Base-by-base conservation (phyloP, 2,888 invertebrate genomes). In the Phortica okadai region DNA sequence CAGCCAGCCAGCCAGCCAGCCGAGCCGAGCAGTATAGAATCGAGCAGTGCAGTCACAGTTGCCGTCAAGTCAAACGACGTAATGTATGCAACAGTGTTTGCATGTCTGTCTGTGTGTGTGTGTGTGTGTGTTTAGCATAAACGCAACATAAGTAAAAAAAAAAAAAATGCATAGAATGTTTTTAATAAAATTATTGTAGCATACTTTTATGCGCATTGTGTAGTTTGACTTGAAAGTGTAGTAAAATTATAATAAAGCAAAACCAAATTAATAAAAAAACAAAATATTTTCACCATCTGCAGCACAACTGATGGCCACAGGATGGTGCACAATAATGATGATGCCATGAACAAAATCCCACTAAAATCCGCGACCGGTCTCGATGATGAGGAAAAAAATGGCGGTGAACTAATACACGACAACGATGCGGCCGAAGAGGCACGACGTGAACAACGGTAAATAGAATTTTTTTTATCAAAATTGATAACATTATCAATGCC, bases 311-410 rank as follows among this genome's bases (percentile, higher is more conserved):
- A 90, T 89, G 90, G 88, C 79, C 84, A 81, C 81, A 90, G 90
- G 82, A 90, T 90, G 90, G 88, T 90, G 81, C 87, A 89, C 82
- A 89, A 80, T 82, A 90, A 88, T 74, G 90, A 90, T 77, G 90
- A 90, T 86, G 87, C 86, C 75, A 89, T 89, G 89, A 90, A 90
- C 76, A 90, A 90, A 84, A 90, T 90, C 80, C 90, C 90, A 82
- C 81, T 90, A 62, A 90, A 90, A 81, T 89, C 90, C 10, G 84
- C 88, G 74, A 79, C 82, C 76, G 88, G 88, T 21, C 77, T 89
- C 80, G 90, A 90, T 77, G 90, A 89, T 67, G 90, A 90, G 76
- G 90, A 90, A 82, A 89, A 89, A 80, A 89, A 89, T 86, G 89
- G 88, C 75, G 89, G 89, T 54, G 89, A 90, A 76, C 84, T 90